Base-by-base conservation (phyloP, 1,140 invertebrate genomes). In the Gerris buenoi region DNA sequence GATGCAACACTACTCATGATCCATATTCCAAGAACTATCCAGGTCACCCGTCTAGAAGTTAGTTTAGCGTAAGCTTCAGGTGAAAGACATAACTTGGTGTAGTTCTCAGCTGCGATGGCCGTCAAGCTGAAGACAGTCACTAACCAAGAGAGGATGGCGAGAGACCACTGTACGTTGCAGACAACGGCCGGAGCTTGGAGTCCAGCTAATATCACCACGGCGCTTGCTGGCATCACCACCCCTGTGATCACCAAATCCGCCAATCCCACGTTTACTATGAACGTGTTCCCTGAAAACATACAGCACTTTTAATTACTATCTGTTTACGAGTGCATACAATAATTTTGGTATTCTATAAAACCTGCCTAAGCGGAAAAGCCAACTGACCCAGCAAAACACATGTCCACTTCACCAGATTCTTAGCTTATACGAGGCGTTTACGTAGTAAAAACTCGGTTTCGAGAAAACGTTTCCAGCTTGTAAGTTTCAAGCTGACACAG, bases 261-360 rank as follows among this genome's bases (percentile, higher is more conserved):
- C 60, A 91, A 70, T 1, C 88, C 88, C 2, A 88, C 80, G 75
- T 88, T 90, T n/a, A 88, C 88, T 62, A 90, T 76, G 74, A 86
- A 89, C 15, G 86, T 82, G 72, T 90, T 89, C n/a, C 88, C 88
- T 89, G 77, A 5, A 79, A 79, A 15, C 23, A 23, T 14, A 61
- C 13, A 61, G 5, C 23, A 61, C n/a, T n/a, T 65, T 57, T 23
- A n/a, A 10, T 56, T n/a, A 56, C 10, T 10, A 56, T n/a, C 46
- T 56, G n/a, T 56, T 56, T 13, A 13, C 10, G 46, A 56, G 10
- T 13, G n/a, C 10, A 56, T 56, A 10, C n/a, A 56, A 56, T n/a
- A n/a, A n/a, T n/a, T n/a, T n/a, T n/a, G n/a, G n/a, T n/a, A n/a
- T n/a, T n/a, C n/a, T n/a, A n/a, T n/a, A n/a, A n/a, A n/a, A n/a